Percentiles rank a stretch among this genome's conserved stretches.
Conservation (phyloP, 2,797 vertebrate genomes). For the Enteromius trimaculatus region DNA sequence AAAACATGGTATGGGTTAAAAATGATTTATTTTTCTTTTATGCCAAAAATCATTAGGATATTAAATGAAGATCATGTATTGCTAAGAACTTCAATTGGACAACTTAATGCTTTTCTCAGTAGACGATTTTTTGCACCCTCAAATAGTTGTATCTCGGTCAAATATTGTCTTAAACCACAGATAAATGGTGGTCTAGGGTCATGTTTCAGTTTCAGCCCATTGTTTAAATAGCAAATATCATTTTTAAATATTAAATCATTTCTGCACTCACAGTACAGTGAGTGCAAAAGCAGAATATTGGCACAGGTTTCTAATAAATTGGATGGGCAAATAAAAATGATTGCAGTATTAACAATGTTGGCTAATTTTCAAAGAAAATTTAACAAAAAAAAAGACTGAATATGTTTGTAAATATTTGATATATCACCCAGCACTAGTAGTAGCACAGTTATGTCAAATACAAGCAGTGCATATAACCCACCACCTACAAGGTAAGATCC, state of each 20-base stretch:
- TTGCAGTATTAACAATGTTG: neutral
- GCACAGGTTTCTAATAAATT: neutral
- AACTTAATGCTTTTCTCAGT: too few relatives aligned
- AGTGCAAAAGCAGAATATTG: neutral
- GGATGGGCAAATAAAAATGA: neutral
- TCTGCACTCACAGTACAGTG: neutral
- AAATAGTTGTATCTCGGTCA: too few relatives aligned
- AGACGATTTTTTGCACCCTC: too few relatives aligned
- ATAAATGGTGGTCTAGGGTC: too few relatives aligned
- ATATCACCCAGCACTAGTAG: conserved; percentile 33
- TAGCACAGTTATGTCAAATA: conserved; percentile 27
- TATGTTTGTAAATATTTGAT: neutral
- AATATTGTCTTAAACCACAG: too few relatives aligned
- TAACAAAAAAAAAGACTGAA: neutral
- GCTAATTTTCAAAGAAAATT: neutral
- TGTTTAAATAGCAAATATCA: neutral
- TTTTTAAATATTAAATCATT: neutral
- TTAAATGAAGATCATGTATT: too few relatives aligned
- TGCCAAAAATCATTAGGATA: too few relatives aligned
- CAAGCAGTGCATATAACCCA: conserved; percentile 61
- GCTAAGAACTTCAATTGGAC: too few relatives aligned
- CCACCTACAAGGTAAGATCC: conserved; percentile 81
- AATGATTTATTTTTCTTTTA: too few relatives aligned
- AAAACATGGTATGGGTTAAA: too few relatives aligned
- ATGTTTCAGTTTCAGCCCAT: neutral